These are phyloP conservation scores for Hololepta plana DNA, from an alignment of 2,888 invertebrate genomes.

Conservation along the genomic window DNA sequence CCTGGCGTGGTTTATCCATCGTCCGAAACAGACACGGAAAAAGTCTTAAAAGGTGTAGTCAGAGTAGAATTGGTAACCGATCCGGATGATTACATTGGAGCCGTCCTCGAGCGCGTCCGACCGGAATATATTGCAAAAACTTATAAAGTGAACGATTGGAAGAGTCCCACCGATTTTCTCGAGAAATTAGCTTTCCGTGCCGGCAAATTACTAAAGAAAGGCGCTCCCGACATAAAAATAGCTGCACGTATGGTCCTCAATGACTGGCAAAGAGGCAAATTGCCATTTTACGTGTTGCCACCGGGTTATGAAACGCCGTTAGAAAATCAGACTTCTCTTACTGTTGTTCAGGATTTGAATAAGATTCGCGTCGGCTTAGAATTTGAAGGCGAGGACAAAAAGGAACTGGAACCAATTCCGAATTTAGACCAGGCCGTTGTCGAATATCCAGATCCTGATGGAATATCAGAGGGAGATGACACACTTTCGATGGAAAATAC, in stretches of 20 bases:
- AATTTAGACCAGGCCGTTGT: constrained; percentile 17
- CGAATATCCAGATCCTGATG: constrained; percentile 8
- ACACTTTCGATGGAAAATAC: neutral
- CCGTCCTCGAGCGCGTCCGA: constrained; percentile 73
- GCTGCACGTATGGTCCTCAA: constrained; percentile 91
- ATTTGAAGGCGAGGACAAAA: constrained; percentile 33
- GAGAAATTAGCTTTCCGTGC: constrained; percentile 72
- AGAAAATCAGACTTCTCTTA: constrained; percentile 33
- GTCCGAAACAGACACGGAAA: constrained; percentile 86
- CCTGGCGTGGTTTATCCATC: constrained; percentile 97
- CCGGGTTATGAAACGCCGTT: constrained; percentile 60
- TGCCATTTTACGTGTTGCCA: constrained; percentile 87
- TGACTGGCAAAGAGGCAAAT: constrained; percentile 95
- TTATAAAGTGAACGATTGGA: constrained; percentile 75
- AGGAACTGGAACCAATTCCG: constrained; percentile 32
- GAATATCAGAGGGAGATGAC: constrained; percentile 3
- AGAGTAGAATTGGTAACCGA: constrained; percentile 85
- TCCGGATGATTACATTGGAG: constrained; percentile 87
- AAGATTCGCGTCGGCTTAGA: constrained; percentile 52
- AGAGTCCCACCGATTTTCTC: constrained; percentile 68
- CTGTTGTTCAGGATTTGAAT: constrained; percentile 61
- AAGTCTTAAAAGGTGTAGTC: constrained; percentile 94
- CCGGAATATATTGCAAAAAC: constrained; percentile 79
- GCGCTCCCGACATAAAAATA: constrained; percentile 84
- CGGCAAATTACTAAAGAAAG: constrained; percentile 87